Evolutionary conservation across 2,888 invertebrate species (phyloP).

Genomic region (Metopia argyrocephala): DNA sequence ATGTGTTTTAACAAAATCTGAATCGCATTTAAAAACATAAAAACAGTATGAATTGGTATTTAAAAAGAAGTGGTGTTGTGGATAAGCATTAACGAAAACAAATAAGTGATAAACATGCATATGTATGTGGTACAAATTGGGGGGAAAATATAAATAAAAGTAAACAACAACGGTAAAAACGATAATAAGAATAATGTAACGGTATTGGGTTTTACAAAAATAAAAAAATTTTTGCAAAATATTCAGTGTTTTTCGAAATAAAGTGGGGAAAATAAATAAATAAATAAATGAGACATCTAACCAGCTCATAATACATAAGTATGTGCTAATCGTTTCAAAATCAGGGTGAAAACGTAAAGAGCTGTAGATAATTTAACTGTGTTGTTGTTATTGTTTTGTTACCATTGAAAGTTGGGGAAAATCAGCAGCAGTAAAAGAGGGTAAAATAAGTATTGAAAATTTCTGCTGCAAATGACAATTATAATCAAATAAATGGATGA

Average conservation of each 20-base stretch:
- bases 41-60: slow-evolving; percentile 50
- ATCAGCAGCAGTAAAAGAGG: slow-evolving; percentile 20
- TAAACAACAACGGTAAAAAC: slow-evolving; percentile 49
- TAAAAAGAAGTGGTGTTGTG: slow-evolving; percentile 30
- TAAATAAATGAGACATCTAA: slow-evolving; percentile 1
- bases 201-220: slow-evolving; percentile 35
- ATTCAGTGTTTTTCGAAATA: background rate
- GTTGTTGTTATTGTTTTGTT: background rate
- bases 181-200: slow-evolving; percentile 44
- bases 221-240: slow-evolving; percentile 11
- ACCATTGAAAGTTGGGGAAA: slow-evolving; percentile 5
- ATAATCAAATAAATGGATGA: slow-evolving; percentile 35
- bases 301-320: too few relatives aligned
- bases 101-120: too few relatives aligned
- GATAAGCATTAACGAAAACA: slow-evolving; percentile 26
- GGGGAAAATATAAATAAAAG: slow-evolving; percentile 22
- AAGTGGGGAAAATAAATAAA: slow-evolving; percentile 11
- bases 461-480: slow-evolving; percentile 58
- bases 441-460: slow-evolving; percentile 51
- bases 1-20: slow-evolving; percentile 24
- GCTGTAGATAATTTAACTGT: slow-evolving; percentile 46
- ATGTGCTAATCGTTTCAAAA: background rate
- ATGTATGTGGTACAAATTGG: background rate
- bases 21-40: slow-evolving; percentile 19
- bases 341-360: slow-evolving; percentile 51